These are phyloP conservation scores for Eilema depressum DNA, from an alignment of 2,888 invertebrate species.

Conservation along the genomic window DNA sequence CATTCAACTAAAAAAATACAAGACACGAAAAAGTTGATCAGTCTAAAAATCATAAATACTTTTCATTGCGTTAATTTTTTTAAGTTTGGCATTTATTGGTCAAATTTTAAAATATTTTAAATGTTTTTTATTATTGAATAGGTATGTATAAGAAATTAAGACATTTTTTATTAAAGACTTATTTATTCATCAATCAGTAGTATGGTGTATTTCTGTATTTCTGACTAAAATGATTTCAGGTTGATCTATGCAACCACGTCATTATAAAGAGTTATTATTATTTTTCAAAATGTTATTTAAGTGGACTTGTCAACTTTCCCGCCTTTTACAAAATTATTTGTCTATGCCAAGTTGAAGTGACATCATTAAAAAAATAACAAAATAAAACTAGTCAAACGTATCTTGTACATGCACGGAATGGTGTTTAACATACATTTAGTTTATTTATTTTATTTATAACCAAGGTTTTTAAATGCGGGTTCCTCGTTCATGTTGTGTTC, in stretches of 20 bases:
- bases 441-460: slow-evolving; percentile 66
- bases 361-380: not conserved
- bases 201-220: no score
- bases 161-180: no score
- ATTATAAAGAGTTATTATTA: no score
- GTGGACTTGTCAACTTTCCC: not conserved
- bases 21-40: not conserved
- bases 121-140: no score
- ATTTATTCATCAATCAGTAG: no score
- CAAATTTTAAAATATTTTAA: no score
- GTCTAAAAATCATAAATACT: not conserved
- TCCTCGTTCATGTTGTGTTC: slow-evolving; percentile 72
- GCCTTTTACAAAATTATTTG: not conserved
- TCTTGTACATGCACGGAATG: slow-evolving; percentile 27
- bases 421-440: slow-evolving; percentile 27
- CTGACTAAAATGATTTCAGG: no score
- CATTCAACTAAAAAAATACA: not conserved
- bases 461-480: slow-evolving; percentile 71
- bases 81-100: not conserved
- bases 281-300: not conserved
- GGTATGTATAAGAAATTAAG: no score
- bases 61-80: not conserved
- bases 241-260: no score
- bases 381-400: slow-evolving; percentile 12
- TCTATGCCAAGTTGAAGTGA: not conserved